A percentile compares a stretch with the other conserved stretches of the same genome.
Evolutionary conservation across 2,888 invertebrate species (phyloP).

Genomic region (Herminia tarsipennalis): DNA sequence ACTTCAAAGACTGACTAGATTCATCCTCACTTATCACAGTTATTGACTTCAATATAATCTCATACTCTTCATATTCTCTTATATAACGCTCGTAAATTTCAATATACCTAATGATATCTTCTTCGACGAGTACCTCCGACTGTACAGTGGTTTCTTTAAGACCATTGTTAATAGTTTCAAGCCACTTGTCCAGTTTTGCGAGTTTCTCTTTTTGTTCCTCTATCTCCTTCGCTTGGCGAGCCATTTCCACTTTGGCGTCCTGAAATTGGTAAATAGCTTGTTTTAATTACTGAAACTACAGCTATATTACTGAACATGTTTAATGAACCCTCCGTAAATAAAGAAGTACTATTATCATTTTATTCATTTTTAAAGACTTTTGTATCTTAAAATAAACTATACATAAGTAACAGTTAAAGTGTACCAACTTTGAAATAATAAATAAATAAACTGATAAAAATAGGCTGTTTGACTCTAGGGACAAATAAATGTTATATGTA

Average conservation of each 20-base stretch:
- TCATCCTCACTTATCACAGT: constrained; percentile 76
- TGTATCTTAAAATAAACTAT: no score
- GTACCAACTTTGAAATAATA: no score
- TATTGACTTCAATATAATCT: constrained; percentile 73
- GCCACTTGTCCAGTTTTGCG: constrained; percentile 79
- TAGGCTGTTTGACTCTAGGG: no score
- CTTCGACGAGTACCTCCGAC: constrained; percentile 67
- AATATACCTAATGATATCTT: constrained; percentile 75
- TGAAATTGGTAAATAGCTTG: constrained; percentile 51
- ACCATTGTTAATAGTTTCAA: constrained; percentile 78
- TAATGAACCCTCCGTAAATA: no score
- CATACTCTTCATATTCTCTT: constrained; percentile 77
- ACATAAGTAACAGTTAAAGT: no score
- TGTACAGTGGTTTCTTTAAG: constrained; percentile 76
- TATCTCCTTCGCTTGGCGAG: constrained; percentile 68
- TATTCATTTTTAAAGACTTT: no score
- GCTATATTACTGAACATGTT: no score
- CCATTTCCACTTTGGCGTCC: constrained; percentile 76
- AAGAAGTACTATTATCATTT: no score
- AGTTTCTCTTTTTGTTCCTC: constrained; percentile 74
- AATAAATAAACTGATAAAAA: no score
- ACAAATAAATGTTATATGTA: no score
- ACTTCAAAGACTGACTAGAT: constrained; percentile 82
- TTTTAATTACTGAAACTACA: neutral
- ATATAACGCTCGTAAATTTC: constrained; percentile 79